A percentile compares a stretch with the other conserved stretches of the same genome.
phyloP scores from a whole-genome alignment of 2,113 vertebrate genomes.

The Podiceps cristatus region DNA sequence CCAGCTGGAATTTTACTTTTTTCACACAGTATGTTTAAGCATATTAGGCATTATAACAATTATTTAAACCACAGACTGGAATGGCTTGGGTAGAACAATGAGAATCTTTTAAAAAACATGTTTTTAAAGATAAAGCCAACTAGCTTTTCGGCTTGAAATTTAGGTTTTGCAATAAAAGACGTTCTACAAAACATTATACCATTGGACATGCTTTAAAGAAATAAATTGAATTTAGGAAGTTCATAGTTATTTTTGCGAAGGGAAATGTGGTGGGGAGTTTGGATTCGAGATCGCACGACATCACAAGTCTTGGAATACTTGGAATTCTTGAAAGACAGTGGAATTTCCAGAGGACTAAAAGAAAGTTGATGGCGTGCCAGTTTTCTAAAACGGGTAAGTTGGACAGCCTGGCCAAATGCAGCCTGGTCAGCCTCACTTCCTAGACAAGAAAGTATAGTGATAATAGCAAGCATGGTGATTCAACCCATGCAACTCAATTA shows the following conservation, averaged over 20 bases:
- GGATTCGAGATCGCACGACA: slow-evolving; percentile 56
- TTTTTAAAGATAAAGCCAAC: slow-evolving; percentile 62
- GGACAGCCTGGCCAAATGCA: background rate
- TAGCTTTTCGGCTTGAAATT: slow-evolving; percentile 20
- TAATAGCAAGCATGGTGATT: background rate
- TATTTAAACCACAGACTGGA: slow-evolving; percentile 41
- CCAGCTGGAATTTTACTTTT: slow-evolving; percentile 23
- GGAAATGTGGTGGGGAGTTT: slow-evolving; percentile 68
- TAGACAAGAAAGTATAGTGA: background rate
- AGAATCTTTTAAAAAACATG: slow-evolving; percentile 43
- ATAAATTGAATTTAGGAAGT: slow-evolving; percentile 72
- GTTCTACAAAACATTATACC: slow-evolving; percentile 58
- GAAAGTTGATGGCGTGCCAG: slow-evolving; percentile 43
- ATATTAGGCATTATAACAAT: slow-evolving; percentile 10
- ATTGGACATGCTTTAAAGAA: slow-evolving; percentile 69
- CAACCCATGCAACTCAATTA: background rate
- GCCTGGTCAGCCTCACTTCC: background rate
- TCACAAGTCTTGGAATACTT: slow-evolving; percentile 61
- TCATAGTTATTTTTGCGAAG: slow-evolving; percentile 68
- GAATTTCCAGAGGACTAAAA: slow-evolving; percentile 65
- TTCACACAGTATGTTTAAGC: background rate
- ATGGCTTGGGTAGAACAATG: slow-evolving; percentile 21
- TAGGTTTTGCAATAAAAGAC: slow-evolving; percentile 68
- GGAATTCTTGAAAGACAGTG: slow-evolving; percentile 61
- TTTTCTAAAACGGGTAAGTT: slow-evolving; percentile 26